These are phyloP conservation scores for Anthoscopus minutus DNA, from an alignment of 2,113 vertebrate species.

Conservation along the genomic window DNA sequence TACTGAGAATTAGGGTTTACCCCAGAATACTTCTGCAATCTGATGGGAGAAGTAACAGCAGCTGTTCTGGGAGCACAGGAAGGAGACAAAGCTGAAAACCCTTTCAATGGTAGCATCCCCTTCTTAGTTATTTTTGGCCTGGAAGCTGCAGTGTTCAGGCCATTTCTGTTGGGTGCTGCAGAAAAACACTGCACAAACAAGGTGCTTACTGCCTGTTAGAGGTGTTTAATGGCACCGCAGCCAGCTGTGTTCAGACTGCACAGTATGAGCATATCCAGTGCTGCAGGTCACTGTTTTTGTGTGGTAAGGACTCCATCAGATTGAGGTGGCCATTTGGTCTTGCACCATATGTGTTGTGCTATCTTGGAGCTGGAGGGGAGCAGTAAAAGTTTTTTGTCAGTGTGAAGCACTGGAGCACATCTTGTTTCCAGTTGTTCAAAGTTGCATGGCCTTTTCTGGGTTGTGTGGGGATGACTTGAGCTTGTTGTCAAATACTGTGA, in stretches of 20 bases:
- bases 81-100: not conserved
- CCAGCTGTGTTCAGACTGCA: not conserved
- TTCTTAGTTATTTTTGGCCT: not conserved
- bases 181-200: not conserved
- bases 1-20: not conserved
- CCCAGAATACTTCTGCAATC: not conserved
- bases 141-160: not conserved
- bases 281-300: not conserved
- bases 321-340: not conserved
- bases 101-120: not conserved
- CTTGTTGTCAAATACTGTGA: not conserved
- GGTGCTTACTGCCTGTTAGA: not conserved
- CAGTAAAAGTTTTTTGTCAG: not conserved
- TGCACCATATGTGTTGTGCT: not conserved
- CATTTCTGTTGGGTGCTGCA: not conserved
- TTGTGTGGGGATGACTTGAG: not conserved
- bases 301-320: not conserved
- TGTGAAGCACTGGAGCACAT: not conserved
- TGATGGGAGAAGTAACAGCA: rapidly evolving
- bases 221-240: too few relatives aligned
- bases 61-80: not conserved
- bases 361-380: not conserved
- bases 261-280: rapidly evolving
- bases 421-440: not conserved
- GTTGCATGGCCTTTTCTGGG: not conserved